Evolutionary conservation across 2,113 vertebrate species (phyloP).

Genomic region (Sterna hirundo): DNA sequence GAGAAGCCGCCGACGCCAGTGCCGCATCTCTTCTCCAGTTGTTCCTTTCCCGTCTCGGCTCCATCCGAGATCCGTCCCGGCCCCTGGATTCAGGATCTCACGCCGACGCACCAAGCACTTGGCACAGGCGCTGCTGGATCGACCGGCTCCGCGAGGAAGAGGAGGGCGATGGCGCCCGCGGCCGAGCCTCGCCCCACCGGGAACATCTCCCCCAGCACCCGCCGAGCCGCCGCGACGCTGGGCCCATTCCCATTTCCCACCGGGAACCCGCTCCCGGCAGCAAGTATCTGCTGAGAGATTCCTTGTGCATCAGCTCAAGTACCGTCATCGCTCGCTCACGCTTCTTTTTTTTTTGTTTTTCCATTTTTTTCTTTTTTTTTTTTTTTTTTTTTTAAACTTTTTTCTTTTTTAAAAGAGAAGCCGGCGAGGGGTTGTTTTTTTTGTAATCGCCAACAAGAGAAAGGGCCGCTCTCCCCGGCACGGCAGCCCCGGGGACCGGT

Average conservation of each 20-base stretch:
- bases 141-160: not conserved
- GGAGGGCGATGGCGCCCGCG: fast-evolving
- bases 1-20: not conserved
- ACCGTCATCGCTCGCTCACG: constrained; percentile 59
- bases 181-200: not conserved
- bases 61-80: not conserved
- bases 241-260: not conserved
- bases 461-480: not conserved
- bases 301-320: constrained; percentile 55
- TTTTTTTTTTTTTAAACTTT: not conserved
- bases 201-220: not conserved
- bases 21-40: fast-evolving
- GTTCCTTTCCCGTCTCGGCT: not conserved
- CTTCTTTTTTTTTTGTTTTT: constrained; percentile 4
- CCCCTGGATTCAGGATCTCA: not conserved
- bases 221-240: fast-evolving
- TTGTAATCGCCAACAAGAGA: not conserved
- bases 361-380: too few species aligned
- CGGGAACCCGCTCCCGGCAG: not conserved
- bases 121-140: not conserved
- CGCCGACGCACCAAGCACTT: not conserved
- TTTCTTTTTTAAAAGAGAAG: not conserved
- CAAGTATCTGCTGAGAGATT: constrained; percentile 70
- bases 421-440: constrained; percentile 3
- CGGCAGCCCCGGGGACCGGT: not conserved